Base-by-base conservation (phyloP, 1,140 invertebrate species). In the Apis laboriosa region DNA sequence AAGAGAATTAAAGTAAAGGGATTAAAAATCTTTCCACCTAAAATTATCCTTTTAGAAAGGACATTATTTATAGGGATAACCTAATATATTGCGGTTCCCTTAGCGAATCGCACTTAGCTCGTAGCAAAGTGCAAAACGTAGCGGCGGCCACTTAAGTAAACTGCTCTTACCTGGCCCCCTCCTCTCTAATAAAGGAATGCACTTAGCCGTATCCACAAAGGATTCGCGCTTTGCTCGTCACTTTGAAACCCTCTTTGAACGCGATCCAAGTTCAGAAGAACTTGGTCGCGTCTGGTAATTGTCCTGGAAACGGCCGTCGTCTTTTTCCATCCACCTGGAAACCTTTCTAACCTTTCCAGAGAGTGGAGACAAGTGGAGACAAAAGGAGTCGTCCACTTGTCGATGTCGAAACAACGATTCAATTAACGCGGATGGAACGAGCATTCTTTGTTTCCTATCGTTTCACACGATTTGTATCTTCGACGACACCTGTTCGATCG, bases 141-240 rank as follows among this genome's bases (percentile, higher is more conserved):
- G 58, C 67, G 49, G 80, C 74, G 75, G 77, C 81, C 43, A 86
- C 87, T 88, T 89, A 89, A 89, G 81, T 86, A 89, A 88, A 89
- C 87, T 85, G 66, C 86, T 78, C 71, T 64, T 67, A 61, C 56
- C 86, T 67, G 56, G 34, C 49, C 53, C 74, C 77, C 51, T 56
- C 70, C 67, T 77, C 77, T 77, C 77, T 88, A 88, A 89, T 89
- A 89, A 89, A 85, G 87, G 86, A 86, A 89, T 89, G 87, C 87
- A 89, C 87, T 89, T 89, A 89, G 84, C 21, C 80, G 63, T 76
- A 51, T 43, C 80, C 73, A 81, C 73, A 81, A 81, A 81, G 80
- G 80, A 76, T 76, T 75, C 80, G 71, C 19, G n/a, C 71, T 19
- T 24, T 55, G 49, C 63, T 24, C 79, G 79, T 66, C 72, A 58